Evolutionary conservation across 2,113 vertebrate genomes (phyloP).

Genomic region (Calyptomena viridis): DNA sequence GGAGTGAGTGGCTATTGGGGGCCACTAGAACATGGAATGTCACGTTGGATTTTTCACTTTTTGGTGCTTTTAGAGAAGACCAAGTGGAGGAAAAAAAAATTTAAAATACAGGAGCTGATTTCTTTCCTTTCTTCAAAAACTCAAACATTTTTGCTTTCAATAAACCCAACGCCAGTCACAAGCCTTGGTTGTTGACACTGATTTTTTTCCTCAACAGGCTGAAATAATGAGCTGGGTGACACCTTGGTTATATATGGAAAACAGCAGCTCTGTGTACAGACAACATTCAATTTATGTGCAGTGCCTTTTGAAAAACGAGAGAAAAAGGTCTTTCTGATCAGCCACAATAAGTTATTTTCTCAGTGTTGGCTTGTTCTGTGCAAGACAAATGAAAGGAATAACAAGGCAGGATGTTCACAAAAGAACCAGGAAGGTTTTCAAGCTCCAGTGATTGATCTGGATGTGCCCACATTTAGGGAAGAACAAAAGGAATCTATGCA

Average conservation of each 20-base stretch:
- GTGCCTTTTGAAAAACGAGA: not conserved
- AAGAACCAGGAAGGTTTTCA: conserved; percentile 1
- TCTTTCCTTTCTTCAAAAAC: not conserved
- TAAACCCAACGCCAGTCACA: not conserved
- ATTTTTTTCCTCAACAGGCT: not conserved
- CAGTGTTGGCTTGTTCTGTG: not conserved
- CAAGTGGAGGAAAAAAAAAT: not conserved
- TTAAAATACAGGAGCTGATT: not conserved
- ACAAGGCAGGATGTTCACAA: not conserved
- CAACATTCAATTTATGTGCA: not conserved
- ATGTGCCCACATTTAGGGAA: not conserved
- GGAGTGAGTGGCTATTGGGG: conserved; percentile 11
- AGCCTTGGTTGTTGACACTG: not conserved
- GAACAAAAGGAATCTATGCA: not conserved
- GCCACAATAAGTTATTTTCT: not conserved
- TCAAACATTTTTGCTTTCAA: not conserved
- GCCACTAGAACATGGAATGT: not conserved
- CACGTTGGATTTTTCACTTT: conserved; percentile 22
- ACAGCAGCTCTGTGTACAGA: not conserved
- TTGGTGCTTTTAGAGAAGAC: not conserved
- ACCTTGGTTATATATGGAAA: not conserved
- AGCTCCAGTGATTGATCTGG: not conserved
- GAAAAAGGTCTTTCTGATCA: not conserved
- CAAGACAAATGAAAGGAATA: not conserved
- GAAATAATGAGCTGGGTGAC: not conserved